Conservation (phyloP, 2,113 vertebrate species). For the Notarius lentiginosus region DNA sequence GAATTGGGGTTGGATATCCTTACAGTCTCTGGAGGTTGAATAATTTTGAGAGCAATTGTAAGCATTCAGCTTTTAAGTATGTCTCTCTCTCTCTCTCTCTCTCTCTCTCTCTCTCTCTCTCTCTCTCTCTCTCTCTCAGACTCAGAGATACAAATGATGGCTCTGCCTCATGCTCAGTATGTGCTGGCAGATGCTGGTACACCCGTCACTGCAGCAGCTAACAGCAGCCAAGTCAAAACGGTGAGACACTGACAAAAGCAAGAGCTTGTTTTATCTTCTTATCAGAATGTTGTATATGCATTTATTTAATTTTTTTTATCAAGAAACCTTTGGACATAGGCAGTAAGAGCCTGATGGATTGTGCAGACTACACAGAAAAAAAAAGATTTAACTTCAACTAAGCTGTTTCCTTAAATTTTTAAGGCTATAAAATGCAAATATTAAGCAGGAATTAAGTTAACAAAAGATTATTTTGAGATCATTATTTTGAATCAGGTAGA, state of each 20-base stretch:
- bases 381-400: neutral
- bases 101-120: too few species aligned
- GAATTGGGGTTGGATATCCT: neutral
- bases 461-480: neutral
- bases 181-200: slow-evolving; percentile 90
- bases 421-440: neutral
- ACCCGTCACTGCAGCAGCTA: slow-evolving; percentile 81
- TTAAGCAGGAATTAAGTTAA: neutral
- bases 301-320: neutral
- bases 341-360: neutral
- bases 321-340: neutral
- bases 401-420: neutral
- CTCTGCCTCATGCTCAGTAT: slow-evolving; percentile 91
- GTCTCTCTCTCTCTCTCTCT: neutral
- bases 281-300: neutral
- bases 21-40: neutral
- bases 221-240: slow-evolving; percentile 87
- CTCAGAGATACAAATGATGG: slow-evolving; percentile 98
- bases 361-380: neutral
- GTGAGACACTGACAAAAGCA: slow-evolving; percentile 66
- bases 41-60: neutral
- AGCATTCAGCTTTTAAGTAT: neutral
- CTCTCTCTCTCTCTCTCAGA: slow-evolving; percentile 64
- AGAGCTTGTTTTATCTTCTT: neutral
- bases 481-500: neutral